Base-by-base conservation (phyloP, 2,888 invertebrate genomes). In the Chaitophorus viminalis region DNA sequence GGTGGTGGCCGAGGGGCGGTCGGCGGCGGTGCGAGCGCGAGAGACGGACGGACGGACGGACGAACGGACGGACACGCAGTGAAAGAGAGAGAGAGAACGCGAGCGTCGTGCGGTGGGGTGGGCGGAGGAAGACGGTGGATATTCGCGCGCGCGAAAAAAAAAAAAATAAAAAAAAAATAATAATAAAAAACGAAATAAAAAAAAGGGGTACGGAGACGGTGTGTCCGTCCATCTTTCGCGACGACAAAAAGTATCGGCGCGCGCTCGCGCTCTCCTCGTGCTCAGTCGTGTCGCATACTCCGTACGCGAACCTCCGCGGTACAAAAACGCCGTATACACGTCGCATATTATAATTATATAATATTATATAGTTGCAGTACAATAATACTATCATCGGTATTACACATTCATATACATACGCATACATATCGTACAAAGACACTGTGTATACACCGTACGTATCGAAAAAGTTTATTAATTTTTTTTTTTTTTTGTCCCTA, bases 201-300 rank as follows among this genome's bases (percentile, higher is more conserved):
- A 81, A 81, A 68, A n/a, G 39, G 36, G 81, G 39, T 46, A 31
- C 25, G 79, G 5, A 18, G 31, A n/a, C 36, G 21, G 6, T 52
- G 25, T 29, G 54, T 17, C 76, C 68, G 68, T 68, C 0, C 11
- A n/a, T 68, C 68, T 68, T 29, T 29, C 31, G 3, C 70, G 70
- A 14, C 29, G 70, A 14, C n/a, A 17, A n/a, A 29, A 29, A 68
- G 68, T 68, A 0, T 68, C n/a, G 29, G 68, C n/a, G 65, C 65
- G 65, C 68, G 68, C n/a, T n/a, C 65, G 65, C 65, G 65, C 65
- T 76, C 76, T 25, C 46, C n/a, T 77, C 76, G 76, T 17, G 29
- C 52, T 46, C 52, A 29, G 77, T 77, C 52, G 77, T 52, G 46
- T 46, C 77, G 77, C 52, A 25, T 1, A 46, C 75, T 25, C 52